Evolutionary conservation across 2,113 vertebrate genomes (phyloP).

Genomic region (Petroica traversi): DNA sequence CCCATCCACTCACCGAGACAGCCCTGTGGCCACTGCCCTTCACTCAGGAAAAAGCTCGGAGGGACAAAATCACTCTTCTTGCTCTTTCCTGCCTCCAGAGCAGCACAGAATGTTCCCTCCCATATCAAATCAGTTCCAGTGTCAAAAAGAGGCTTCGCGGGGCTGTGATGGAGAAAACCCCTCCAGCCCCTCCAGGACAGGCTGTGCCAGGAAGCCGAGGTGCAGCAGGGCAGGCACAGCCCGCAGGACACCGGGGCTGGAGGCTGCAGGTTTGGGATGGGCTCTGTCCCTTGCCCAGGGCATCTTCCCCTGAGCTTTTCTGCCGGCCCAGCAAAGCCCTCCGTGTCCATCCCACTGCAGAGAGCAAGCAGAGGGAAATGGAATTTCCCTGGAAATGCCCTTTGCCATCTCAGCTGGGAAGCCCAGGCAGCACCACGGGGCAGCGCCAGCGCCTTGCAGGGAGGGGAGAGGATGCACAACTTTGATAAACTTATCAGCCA

Average conservation of each 20-base stretch:
- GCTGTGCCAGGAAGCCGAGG: background rate
- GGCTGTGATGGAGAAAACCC: background rate
- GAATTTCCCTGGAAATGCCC: accelerated
- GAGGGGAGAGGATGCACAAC: accelerated
- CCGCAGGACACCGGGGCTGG: accelerated
- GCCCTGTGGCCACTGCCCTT: too few species aligned
- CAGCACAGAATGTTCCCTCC: background rate
- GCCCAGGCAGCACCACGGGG: accelerated
- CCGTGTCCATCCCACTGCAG: background rate
- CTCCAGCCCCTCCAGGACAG: background rate
- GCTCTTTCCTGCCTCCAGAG: background rate
- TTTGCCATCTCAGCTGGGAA: background rate
- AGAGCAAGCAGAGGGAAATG: background rate
- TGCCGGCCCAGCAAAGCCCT: background rate
- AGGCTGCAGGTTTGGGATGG: accelerated
- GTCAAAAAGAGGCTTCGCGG: background rate
- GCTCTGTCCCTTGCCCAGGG: background rate
- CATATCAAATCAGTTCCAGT: accelerated
- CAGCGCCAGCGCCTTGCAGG: accelerated
- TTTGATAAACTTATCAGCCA: background rate
- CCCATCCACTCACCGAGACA: accelerated
- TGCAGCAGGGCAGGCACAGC: accelerated
- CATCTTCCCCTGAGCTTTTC: background rate
- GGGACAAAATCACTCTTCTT: background rate
- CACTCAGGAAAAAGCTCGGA: background rate